phyloP scores from a whole-genome alignment of 2,113 vertebrate genomes.

The Corydoras sp. region DNA sequence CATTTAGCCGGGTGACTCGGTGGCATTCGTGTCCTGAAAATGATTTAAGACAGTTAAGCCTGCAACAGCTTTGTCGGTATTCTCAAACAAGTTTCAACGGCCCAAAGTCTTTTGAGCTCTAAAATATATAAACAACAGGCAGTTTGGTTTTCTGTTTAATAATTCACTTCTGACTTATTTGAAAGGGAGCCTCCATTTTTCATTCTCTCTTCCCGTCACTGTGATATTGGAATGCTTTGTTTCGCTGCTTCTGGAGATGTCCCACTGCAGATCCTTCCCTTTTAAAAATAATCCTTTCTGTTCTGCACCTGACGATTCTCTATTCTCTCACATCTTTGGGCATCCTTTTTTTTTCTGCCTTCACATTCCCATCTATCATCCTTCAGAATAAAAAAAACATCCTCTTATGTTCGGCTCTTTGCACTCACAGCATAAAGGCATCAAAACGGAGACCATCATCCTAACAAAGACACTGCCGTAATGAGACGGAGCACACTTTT shows the following conservation, averaged over 20 bases:
- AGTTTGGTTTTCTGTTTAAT: constrained; percentile 8
- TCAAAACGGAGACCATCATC: not conserved
- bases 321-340: constrained; percentile 17
- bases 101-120: constrained; percentile 1
- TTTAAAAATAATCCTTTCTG: constrained; percentile 6
- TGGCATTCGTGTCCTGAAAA: not conserved
- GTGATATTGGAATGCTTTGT: constrained; percentile 18
- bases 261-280: constrained; percentile 5
- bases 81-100: not conserved
- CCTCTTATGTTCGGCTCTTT: not conserved
- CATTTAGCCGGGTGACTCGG: not conserved
- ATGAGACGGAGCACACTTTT: not conserved
- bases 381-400: constrained; percentile 17
- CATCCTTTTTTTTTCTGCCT: constrained; percentile 13
- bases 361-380: not conserved
- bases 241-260: not conserved
- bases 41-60: not conserved
- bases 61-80: not conserved
- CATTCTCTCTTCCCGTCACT: not conserved
- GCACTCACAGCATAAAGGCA: not conserved
- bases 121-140: constrained; percentile 12
- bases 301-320: constrained; percentile 17
- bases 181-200: constrained; percentile 6
- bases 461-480: not conserved
- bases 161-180: constrained; percentile 12